These are phyloP conservation scores for Marcusenius ussheri DNA, from an alignment of 2,113 vertebrate species.

Conservation along the genomic window DNA sequence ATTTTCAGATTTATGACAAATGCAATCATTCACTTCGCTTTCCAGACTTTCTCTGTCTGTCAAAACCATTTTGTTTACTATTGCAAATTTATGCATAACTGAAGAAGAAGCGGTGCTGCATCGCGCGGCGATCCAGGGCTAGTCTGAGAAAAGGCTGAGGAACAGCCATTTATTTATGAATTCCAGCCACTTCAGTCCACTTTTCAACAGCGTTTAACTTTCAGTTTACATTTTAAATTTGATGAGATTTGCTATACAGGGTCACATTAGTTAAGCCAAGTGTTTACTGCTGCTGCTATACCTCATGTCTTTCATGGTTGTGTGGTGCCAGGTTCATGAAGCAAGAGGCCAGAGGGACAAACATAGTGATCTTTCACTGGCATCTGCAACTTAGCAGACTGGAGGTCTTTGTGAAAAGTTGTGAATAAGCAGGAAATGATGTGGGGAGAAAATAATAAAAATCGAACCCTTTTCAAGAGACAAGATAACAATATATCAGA, in stretches of 20 bases:
- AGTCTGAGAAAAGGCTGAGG: background rate
- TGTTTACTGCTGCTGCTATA: background rate
- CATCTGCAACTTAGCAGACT: background rate
- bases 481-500: background rate
- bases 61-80: background rate
- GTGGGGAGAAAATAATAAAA: background rate
- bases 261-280: background rate
- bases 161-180: background rate
- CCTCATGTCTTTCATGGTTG: background rate
- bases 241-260: background rate
- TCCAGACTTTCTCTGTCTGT: background rate
- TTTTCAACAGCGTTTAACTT: background rate
- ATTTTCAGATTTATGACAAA: slow-evolving; percentile 8
- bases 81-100: background rate
- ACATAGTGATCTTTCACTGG: background rate
- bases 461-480: background rate
- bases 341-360: background rate
- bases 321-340: background rate
- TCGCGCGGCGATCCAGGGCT: background rate
- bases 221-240: background rate
- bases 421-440: background rate
- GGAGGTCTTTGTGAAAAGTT: background rate
- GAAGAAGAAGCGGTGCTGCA: background rate
- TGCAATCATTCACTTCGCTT: background rate
- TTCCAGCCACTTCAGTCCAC: background rate